Base-by-base conservation (phyloP, 2,113 vertebrate genomes). In the Chamaetylas fuelleborni region DNA sequence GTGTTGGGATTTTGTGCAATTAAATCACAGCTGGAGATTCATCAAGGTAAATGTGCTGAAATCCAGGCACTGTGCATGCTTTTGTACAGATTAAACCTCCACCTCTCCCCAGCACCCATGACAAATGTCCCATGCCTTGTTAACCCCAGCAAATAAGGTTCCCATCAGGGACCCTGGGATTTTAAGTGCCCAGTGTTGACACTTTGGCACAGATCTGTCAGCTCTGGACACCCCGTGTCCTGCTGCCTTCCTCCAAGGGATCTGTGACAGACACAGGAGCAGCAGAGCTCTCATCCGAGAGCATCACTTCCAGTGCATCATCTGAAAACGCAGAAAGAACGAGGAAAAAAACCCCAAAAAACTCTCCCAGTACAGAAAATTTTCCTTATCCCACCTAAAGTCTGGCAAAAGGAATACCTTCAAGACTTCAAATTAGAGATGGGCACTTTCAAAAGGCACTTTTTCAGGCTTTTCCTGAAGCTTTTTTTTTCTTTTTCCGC, bases 131-230 rank as follows among this genome's bases (percentile, higher is more conserved):
- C 28, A 54, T 4, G 38, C 70, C 61, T 61, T 7, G 4, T 65
- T 70, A 82, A 57, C 23, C 48, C 81, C 69, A 28, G 11, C 36
- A 81, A 85, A 67, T 42, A 54, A 45, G 54, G 74, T 62, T 80
- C 23, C 0, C n/a, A 65, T 45, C 79, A 66, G 50, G 48, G n/a
- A 60, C 22, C 3, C 36, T 2, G n/a, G 17, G 56, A 58, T 61
- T 88, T 64, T 36, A 36, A 28, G 38, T 14, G 56, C 20, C 31
- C 45, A 3, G 2, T 38, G 50, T 4, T 66, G 90, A 54, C 47
- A 33, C 20, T 65, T 57, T 31, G 88, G 58, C 88, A 93, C 2
- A 54, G 71, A 86, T 90, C 79, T 92, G 88, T 70, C 89, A 91
- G 4, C 48, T 77, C 80, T 3, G 58, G 45, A 31, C 42, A 40